Conservation (phyloP, 2,888 invertebrate species). For the Cecidostiba fungosa region DNA sequence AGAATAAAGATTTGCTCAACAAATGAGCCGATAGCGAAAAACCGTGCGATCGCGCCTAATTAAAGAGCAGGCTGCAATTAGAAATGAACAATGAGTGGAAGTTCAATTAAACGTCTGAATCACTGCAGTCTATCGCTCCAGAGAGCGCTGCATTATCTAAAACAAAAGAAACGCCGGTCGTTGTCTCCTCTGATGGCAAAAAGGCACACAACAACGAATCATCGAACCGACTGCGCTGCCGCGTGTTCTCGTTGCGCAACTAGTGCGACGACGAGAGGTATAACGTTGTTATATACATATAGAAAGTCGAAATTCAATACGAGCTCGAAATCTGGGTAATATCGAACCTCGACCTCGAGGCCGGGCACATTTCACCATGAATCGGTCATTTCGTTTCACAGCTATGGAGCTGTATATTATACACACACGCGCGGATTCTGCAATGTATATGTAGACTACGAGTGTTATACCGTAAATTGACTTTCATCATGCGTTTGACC, state of each 20-base stretch:
- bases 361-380: conserved; percentile 38
- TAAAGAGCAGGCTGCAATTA: conserved; percentile 3
- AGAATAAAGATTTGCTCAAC: background rate
- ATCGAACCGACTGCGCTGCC: background rate
- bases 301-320: conserved; percentile 46
- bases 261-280: background rate
- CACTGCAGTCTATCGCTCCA: background rate
- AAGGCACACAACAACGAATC: background rate
- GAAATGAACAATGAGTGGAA: background rate
- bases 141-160: background rate
- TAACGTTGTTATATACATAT: background rate
- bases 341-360: conserved; percentile 25
- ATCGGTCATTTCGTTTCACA: conserved; percentile 18
- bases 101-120: conserved; percentile 1
- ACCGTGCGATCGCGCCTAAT: background rate
- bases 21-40: background rate
- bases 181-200: background rate
- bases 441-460: background rate
- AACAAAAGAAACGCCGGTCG: conserved; percentile 29
- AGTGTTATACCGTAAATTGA: conserved; percentile 34
- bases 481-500: conserved; percentile 60
- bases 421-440: background rate
- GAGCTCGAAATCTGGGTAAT: conserved; percentile 35
- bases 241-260: background rate
- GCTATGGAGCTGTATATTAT: background rate